Evolutionary conservation across 2,113 vertebrate species (phyloP).

Genomic region (Ctenomys sociabilis): DNA sequence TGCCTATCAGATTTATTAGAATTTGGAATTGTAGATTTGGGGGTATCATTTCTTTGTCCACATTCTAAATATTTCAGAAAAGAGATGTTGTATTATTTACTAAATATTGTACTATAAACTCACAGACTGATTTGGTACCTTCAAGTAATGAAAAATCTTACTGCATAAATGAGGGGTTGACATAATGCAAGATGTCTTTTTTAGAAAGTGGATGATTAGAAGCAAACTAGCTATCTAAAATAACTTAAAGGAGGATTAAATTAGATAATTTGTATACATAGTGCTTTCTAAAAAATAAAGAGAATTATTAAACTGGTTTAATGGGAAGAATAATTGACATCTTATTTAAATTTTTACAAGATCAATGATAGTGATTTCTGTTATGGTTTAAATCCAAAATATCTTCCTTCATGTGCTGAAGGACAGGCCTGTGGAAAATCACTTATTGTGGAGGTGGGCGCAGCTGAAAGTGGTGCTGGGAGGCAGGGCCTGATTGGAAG

Average conservation of each 20-base stretch:
- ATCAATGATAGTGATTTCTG: not conserved
- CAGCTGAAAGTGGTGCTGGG: not conserved
- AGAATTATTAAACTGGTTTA: not conserved
- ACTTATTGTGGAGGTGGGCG: not conserved
- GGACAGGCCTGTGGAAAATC: not conserved
- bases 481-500: not conserved
- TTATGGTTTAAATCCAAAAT: not conserved
- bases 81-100: not conserved
- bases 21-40: not conserved
- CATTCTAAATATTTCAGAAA: not conserved
- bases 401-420: not conserved
- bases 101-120: not conserved
- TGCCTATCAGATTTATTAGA: not conserved
- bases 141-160: not conserved
- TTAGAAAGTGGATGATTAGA: not conserved
- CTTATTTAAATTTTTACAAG: not conserved
- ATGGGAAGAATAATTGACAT: not conserved
- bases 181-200: not conserved
- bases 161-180: not conserved
- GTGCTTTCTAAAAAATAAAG: conserved; percentile 7
- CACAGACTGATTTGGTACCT: not conserved
- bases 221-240: not conserved
- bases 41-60: not conserved
- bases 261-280: not conserved
- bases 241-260: not conserved